phyloP scores from a whole-genome alignment of 1,140 invertebrate species.

The Drosophila mayri region DNA sequence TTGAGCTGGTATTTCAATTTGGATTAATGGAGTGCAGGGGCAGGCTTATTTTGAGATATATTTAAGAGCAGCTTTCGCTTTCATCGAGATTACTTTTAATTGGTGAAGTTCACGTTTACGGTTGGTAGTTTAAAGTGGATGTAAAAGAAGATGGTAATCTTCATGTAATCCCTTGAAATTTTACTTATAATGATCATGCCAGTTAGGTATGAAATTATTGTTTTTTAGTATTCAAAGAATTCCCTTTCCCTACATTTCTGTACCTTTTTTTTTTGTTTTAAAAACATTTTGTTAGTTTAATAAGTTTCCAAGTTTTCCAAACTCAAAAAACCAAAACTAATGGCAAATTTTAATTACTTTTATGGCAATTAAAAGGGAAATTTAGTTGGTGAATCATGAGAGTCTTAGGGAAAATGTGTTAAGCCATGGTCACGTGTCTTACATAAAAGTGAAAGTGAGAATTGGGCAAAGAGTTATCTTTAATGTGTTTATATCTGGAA shows the following conservation, averaged over 20 bases:
- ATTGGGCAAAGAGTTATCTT: constrained; percentile 1
- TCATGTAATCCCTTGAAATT: neutral
- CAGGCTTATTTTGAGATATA: constrained; percentile 3
- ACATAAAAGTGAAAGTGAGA: constrained; percentile 24
- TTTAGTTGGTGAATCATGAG: constrained; percentile 12
- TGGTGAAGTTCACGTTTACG: constrained; percentile 1
- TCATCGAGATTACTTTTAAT: neutral
- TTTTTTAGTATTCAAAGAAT: too few species aligned
- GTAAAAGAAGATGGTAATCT: neutral
- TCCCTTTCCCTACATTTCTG: too few species aligned
- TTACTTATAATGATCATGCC: neutral
- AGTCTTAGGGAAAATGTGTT: constrained; percentile 13
- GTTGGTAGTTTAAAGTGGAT: neutral
- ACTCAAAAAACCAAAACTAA: neutral
- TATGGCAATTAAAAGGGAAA: constrained; percentile 26
- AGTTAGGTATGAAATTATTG: too few species aligned
- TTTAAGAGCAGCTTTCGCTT: neutral
- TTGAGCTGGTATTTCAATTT: constrained; percentile 4
- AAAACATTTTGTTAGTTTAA: neutral
- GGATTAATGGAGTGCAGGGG: neutral
- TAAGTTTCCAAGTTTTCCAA: neutral
- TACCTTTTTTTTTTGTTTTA: too few species aligned
- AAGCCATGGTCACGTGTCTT: constrained; percentile 6
- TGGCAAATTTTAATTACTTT: constrained; percentile 1
- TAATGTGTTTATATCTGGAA: too few species aligned